A percentile compares a stretch with the other conserved stretches of the same genome.
Conservation (phyloP, 2,888 invertebrate genomes). For the Pheosia gnoma region DNA sequence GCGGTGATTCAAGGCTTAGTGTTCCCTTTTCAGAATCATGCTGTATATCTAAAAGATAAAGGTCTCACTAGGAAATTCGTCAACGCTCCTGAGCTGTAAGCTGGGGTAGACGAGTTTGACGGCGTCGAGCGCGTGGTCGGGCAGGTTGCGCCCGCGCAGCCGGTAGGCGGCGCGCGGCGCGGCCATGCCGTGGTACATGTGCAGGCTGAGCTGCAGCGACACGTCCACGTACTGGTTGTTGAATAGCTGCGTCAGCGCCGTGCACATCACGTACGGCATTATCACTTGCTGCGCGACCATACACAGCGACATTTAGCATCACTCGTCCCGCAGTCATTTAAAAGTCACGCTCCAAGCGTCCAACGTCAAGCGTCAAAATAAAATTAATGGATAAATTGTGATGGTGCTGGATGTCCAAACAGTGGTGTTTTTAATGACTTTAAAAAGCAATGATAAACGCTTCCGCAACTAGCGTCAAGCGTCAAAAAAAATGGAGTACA, state of each 20-base stretch:
- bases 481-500: too few relatives aligned
- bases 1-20: too few relatives aligned
- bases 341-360: too few relatives aligned
- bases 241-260: slow-evolving; percentile 5
- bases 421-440: too few relatives aligned
- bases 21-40: too few relatives aligned
- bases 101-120: not conserved
- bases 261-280: slow-evolving; percentile 1
- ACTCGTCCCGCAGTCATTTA: too few relatives aligned
- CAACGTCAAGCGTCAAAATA: too few relatives aligned
- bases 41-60: not conserved
- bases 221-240: slow-evolving; percentile 5
- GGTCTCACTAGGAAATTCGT: not conserved
- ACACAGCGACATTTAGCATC: too few relatives aligned
- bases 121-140: not conserved
- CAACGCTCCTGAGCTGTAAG: not conserved
- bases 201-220: not conserved
- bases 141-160: not conserved
- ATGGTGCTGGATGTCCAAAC: too few relatives aligned
- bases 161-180: not conserved
- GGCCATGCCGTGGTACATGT: not conserved
- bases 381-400: too few relatives aligned
- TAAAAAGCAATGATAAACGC: too few relatives aligned
- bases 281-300: not conserved
- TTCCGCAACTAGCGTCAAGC: too few relatives aligned